Evolutionary conservation across 2,888 invertebrate species (phyloP).

Genomic region (Camponotus fellah): DNA sequence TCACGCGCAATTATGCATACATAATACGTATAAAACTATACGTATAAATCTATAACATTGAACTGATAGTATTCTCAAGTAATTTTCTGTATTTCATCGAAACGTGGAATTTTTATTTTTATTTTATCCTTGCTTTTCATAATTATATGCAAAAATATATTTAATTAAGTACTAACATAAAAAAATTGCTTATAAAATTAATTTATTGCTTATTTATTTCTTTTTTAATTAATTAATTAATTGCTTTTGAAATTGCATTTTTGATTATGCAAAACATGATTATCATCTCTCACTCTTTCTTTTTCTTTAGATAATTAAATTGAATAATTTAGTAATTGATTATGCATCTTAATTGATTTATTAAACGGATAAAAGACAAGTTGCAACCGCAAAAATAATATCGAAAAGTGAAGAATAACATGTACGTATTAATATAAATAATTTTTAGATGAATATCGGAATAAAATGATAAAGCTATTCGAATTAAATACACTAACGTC

Average conservation of each 20-base stretch:
- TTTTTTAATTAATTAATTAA: too few species aligned
- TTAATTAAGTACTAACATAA: not conserved
- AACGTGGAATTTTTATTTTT: not conserved
- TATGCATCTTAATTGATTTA: constrained; percentile 24
- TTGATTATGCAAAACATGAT: not conserved
- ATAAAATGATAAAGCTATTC: constrained; percentile 4
- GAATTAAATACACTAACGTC: constrained; percentile 29
- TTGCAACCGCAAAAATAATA: not conserved
- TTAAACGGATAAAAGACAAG: constrained; percentile 15
- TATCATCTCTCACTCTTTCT: not conserved
- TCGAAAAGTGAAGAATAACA: not conserved
- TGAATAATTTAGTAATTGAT: constrained; percentile 1
- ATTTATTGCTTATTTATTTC: too few species aligned
- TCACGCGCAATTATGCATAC: not conserved
- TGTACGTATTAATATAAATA: constrained; percentile 17
- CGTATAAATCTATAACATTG: not conserved
- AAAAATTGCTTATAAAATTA: not conserved
- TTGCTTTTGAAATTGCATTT: not conserved
- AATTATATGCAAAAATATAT: not conserved
- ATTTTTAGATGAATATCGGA: constrained; percentile 6
- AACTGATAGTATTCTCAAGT: not conserved
- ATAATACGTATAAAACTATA: not conserved
- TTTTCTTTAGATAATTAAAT: not conserved
- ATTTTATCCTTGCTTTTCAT: not conserved
- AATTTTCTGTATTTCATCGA: not conserved